These are phyloP conservation scores for Engystomops pustulosus DNA, from an alignment of 2,113 vertebrate genomes.

Conservation along the genomic window DNA sequence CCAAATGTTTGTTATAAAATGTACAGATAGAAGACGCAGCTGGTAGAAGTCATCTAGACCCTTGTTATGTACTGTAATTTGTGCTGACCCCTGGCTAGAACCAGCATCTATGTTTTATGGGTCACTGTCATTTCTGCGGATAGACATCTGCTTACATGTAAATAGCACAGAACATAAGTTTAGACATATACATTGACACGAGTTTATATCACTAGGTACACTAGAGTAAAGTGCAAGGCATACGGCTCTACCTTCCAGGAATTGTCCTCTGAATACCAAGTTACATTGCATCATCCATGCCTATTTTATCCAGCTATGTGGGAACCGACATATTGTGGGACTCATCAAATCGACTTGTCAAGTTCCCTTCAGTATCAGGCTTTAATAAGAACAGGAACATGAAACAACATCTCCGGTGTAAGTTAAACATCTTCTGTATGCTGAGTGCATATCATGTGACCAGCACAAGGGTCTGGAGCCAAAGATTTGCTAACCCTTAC, in stretches of 20 bases:
- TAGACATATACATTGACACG: neutral
- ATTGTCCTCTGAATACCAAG: neutral
- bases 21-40: too few species aligned
- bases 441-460: slow-evolving; percentile 25
- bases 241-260: slow-evolving; percentile 3
- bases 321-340: slow-evolving; percentile 24
- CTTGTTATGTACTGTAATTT: too few species aligned
- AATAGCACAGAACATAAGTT: slow-evolving; percentile 5
- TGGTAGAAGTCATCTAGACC: too few species aligned
- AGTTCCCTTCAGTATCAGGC: slow-evolving; percentile 20
- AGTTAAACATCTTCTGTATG: slow-evolving; percentile 40
- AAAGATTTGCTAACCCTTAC: slow-evolving; percentile 53
- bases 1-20: too few species aligned
- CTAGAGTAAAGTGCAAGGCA: neutral
- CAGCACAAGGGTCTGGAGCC: slow-evolving; percentile 35
- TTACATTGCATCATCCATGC: slow-evolving; percentile 17
- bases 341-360: slow-evolving; percentile 35
- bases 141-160: too few species aligned
- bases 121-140: too few species aligned
- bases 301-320: slow-evolving; percentile 41
- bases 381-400: slow-evolving; percentile 47
- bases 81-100: too few species aligned
- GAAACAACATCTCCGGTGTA: slow-evolving; percentile 48
- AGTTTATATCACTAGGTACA: neutral
- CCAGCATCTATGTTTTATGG: too few species aligned